A percentile compares a stretch with the other conserved stretches of the same genome.
phyloP scores from a whole-genome alignment of 2,113 vertebrate genomes.

The Poecilia latipinna region DNA sequence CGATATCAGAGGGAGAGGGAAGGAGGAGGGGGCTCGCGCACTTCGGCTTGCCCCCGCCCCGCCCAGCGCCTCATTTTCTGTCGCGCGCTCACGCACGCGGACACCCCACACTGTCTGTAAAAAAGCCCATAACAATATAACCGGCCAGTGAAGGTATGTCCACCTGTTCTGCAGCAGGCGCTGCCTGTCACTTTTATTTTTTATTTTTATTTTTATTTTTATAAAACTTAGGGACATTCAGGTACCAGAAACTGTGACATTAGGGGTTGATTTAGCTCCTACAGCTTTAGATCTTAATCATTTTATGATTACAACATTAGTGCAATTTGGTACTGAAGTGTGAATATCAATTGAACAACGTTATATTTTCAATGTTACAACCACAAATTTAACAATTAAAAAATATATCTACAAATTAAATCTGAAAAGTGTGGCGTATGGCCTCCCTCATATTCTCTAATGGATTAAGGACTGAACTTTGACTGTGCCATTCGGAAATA shows the following conservation, averaged over 20 bases:
- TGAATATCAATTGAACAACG: too few species aligned
- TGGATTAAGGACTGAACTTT: too few species aligned
- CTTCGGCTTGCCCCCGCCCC: conserved; percentile 18
- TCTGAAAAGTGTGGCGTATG: too few species aligned
- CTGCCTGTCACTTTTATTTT: conserved; percentile 49
- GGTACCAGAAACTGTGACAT: neutral
- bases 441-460: too few species aligned
- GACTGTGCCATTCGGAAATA: too few species aligned
- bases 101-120: conserved; percentile 1
- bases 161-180: conserved; percentile 62
- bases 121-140: conserved; percentile 48
- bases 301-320: neutral
- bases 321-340: neutral
- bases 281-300: neutral
- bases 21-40: conserved; percentile 46
- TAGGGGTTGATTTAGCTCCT: neutral
- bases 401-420: too few species aligned
- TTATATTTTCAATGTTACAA: too few species aligned
- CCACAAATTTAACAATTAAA: too few species aligned
- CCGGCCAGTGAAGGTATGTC: conserved; percentile 49
- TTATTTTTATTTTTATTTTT: neutral
- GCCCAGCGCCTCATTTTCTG: conserved; percentile 1
- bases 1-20: conserved; percentile 28
- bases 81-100: neutral
- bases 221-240: conserved; percentile 1